Conservation (phyloP, 2,888 invertebrate species). For the Dasypogon diadema region DNA sequence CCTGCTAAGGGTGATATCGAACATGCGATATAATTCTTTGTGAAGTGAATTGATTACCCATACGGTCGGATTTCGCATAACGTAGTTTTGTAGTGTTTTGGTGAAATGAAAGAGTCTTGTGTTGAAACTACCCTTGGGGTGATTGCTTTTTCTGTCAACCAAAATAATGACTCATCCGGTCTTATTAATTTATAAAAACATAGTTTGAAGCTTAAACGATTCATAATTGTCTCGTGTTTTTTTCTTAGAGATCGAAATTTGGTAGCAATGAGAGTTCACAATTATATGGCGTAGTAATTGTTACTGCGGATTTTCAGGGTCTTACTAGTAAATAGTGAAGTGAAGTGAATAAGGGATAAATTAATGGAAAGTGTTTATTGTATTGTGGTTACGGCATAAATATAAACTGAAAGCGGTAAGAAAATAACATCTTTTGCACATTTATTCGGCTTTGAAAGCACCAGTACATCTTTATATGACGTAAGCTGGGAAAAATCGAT, state of each 20-base stretch:
- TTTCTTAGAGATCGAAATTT: not conserved
- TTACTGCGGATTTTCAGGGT: not conserved
- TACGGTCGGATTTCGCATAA: not conserved
- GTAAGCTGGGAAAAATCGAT: conserved; percentile 48
- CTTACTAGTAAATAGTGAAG: not conserved
- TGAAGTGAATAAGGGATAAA: not conserved
- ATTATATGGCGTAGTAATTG: not conserved
- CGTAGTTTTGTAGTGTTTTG: not conserved
- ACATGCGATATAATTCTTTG: conserved; percentile 24
- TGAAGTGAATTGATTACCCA: conserved; percentile 42
- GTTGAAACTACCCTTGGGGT: not conserved
- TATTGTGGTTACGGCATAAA: not conserved
- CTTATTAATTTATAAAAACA: not conserved
- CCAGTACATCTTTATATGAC: conserved; percentile 8
- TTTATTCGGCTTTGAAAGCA: no score
- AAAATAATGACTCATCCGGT: not conserved
- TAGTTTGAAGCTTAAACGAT: not conserved
- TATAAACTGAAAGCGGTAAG: not conserved
- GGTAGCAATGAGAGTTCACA: not conserved
- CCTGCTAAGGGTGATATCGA: not conserved
- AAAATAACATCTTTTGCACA: no score
- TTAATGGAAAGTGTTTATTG: not conserved
- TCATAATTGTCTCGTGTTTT: not conserved
- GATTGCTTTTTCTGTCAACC: conserved; percentile 1
- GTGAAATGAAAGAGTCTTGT: conserved; percentile 2